Evolutionary conservation across 2,797 vertebrate genomes (phyloP).

Genomic region (Scolopax bukidnonensis): DNA sequence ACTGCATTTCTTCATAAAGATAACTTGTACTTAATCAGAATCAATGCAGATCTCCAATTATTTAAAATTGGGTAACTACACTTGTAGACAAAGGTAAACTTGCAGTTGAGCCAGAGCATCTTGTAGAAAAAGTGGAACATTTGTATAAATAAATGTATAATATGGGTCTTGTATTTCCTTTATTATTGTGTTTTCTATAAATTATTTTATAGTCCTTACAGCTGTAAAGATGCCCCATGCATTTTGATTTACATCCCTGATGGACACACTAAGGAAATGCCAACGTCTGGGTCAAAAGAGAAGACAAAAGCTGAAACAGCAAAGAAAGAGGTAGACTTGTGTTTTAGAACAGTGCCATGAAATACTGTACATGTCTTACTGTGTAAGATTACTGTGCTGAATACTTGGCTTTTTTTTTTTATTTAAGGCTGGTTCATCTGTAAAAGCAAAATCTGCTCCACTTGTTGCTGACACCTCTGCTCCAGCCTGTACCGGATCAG

Average conservation of each 20-base stretch:
- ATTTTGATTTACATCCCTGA: conserved; percentile 95
- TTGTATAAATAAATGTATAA: neutral
- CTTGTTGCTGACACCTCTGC: neutral
- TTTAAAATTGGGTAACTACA: neutral
- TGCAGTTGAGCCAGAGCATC: neutral
- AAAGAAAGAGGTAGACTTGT: conserved; percentile 78
- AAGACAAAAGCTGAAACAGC: conserved; percentile 87
- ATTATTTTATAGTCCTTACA: conserved; percentile 86
- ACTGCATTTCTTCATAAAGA: neutral
- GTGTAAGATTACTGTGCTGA: neutral
- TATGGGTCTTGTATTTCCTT: neutral
- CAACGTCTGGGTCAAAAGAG: conserved; percentile 95
- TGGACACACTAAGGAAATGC: conserved; percentile 98
- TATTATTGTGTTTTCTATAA: neutral
- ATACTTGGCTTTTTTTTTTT: neutral
- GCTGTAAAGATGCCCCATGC: conserved; percentile 95
- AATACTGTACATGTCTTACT: neutral
- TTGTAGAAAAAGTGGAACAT: neutral
- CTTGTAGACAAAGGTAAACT: neutral
- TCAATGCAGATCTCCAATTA: neutral
- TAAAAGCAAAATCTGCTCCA: conserved; percentile 52
- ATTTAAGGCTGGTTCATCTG: conserved; percentile 36
- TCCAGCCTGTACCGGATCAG: neutral
- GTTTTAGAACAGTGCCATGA: neutral
- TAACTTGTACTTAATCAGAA: neutral